Base-by-base conservation (phyloP, 2,888 invertebrate species). In the Callyntrura sp. region DNA sequence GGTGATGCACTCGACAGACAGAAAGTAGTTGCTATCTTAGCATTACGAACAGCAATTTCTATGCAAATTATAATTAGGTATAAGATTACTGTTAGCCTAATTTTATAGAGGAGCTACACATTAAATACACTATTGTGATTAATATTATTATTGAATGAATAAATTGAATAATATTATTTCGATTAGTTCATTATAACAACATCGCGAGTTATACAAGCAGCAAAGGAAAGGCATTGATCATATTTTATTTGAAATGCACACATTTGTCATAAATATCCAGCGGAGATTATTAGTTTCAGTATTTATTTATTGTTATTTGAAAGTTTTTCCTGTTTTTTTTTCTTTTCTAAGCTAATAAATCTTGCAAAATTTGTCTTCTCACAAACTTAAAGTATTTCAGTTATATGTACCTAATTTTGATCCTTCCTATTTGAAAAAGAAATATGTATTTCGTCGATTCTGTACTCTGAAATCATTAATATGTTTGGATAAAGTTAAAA, bases 141-240 rank as follows among this genome's bases (percentile, higher is more conserved):
- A 35, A 35, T 70, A 43, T 73, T 20, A 48, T 73, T 48, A 48
- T 25, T 76, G 4, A 43, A 76, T 25, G 20, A 62, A 11, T 62
- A 62, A 35, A 35, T 6, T 62, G 62, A 45, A 25, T 9, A 76
- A 25, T 55, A 51, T 55, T 78, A 73, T 17, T 73, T 57, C 20
- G 55, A 51, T 78, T 55, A 51, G 14, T 76, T 28, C 43, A 76
- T 57, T 57, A 17, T 57, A 78, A 78, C 43, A 57, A 78, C 51
- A 78, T 78, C 25, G 62, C 60, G 20, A 79, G 14, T 62, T 20
- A 45, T 51, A 48, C 78, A 86, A 86, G 86, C 86, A 86, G 65
- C 79, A 43, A 81, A 81, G 57, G 55, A 87, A 73, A 81, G 68
- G 87, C 87, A 87, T 81, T 81, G 70, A 81, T 81, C 70, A 68